Evolutionary conservation across 1,140 invertebrate genomes (phyloP), one percentile per base, ranked within the genome.

Genomic region (Carposina sasakii): DNA sequence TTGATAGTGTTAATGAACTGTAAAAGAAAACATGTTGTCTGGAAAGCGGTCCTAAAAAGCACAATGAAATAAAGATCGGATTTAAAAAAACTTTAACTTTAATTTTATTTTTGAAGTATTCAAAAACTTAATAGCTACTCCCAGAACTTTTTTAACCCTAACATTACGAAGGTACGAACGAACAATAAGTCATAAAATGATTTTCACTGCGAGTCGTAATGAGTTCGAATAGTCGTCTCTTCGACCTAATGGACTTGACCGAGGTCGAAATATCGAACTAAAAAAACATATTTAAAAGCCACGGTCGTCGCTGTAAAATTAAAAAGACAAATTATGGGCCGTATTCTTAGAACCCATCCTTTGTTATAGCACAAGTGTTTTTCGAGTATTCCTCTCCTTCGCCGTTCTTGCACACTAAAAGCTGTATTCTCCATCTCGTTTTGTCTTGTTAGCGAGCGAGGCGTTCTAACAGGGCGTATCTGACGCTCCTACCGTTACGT

Each of bases 291-390:
- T 77, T 81, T 75, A 76, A 82, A 76, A 76, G 76, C 71, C 64
- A 77, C 77, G 71, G 72, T 71, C 79, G 76, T 78, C 75, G 74
- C 67, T 68, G 72, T 79, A 79, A 83, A 81, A 84, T 84, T 81
- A 84, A 84, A 84, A 84, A 84, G 81, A 84, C 81, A 84, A 84
- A 82, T 84, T 84, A 84, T 84, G 77, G 75, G 64, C 77, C 75
- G 73, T 84, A 67, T 84, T 84, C 81, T 70, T 81, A 75, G 81
- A 84, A 84, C 65, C 69, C 60, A 71, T 66, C 74, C 76, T 84
- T 84, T 84, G 81, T 84, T 84, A 84, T 81, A 75, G 76, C 75
- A 81, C 76, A 82, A 84, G 81, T 82, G 81, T 84, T 84, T 83
- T 84, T 84, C 71, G 66, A 84, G 73, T 75, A 71, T 67, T 79